These are phyloP conservation scores for Biston betularia DNA, from an alignment of 2,888 invertebrate species.

Conservation along the genomic window DNA sequence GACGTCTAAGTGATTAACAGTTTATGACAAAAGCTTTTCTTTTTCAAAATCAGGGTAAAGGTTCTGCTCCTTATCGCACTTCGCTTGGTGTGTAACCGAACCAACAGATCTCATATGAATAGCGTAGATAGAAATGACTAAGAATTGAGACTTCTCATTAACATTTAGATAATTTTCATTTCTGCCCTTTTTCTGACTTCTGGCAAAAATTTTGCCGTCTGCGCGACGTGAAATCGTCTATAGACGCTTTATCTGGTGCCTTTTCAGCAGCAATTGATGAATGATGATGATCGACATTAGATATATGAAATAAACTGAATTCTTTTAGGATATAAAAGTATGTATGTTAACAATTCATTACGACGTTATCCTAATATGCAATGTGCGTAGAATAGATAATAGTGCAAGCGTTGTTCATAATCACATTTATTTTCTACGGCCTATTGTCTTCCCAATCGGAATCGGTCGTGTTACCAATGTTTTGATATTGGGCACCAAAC, in stretches of 20 bases:
- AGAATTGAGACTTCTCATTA: neutral
- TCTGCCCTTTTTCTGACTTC: neutral
- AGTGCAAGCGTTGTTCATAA: slow-evolving; percentile 37
- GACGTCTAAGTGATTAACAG: too few species aligned
- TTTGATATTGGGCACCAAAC: slow-evolving; percentile 13
- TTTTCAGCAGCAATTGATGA: too few species aligned
- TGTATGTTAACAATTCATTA: neutral
- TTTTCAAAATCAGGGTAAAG: too few species aligned
- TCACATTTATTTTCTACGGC: slow-evolving; percentile 56
- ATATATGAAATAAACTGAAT: neutral
- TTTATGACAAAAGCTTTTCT: too few species aligned
- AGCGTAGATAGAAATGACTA: neutral
- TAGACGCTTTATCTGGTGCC: too few species aligned
- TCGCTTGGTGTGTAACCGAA: too few species aligned
- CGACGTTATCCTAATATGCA: slow-evolving; percentile 21
- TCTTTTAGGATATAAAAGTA: neutral
- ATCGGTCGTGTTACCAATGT: slow-evolving; percentile 45
- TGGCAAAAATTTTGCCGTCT: too few species aligned
- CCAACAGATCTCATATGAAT: too few species aligned
- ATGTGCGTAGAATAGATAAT: slow-evolving; percentile 3
- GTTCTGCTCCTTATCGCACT: too few species aligned
- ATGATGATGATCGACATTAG: too few species aligned
- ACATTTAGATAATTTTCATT: neutral
- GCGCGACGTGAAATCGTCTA: too few species aligned
- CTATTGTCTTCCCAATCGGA: slow-evolving; percentile 66